These are phyloP conservation scores for Bellardia bayeri DNA, from an alignment of 2,888 invertebrate species.

Conservation along the genomic window DNA sequence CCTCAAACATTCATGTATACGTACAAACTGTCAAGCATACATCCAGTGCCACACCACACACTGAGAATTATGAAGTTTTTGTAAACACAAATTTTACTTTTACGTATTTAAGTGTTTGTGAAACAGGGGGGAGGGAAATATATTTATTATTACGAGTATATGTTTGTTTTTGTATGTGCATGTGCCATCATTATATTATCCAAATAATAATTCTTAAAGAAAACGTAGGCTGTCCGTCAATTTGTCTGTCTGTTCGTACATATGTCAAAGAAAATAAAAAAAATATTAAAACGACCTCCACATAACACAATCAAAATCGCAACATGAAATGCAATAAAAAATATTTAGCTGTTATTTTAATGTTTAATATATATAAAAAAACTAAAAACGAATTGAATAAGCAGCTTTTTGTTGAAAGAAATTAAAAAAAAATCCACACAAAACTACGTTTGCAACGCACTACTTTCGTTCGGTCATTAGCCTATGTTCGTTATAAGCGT, in stretches of 20 bases:
- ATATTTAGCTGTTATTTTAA: slow-evolving; percentile 30
- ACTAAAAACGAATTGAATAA: slow-evolving; percentile 27
- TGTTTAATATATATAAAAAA: slow-evolving; percentile 5
- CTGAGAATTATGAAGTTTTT: slow-evolving; percentile 64
- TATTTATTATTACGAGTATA: neutral
- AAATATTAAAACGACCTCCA: slow-evolving; percentile 59
- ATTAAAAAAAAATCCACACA: neutral
- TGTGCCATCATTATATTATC: slow-evolving; percentile 31
- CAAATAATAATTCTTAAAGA: slow-evolving; percentile 22
- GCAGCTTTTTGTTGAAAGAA: slow-evolving; percentile 7
- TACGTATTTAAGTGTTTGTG: slow-evolving; percentile 52
- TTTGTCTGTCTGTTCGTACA: neutral
- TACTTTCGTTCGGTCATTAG: slow-evolving; percentile 59
- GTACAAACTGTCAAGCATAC: neutral
- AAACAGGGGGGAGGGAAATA: slow-evolving; percentile 8
- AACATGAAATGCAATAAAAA: slow-evolving; percentile 21
- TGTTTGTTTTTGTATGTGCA: slow-evolving; percentile 5
- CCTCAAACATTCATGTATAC: neutral
- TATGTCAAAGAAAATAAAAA: slow-evolving; percentile 64
- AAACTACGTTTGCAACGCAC: slow-evolving; percentile 36
- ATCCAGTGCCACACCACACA: slow-evolving; percentile 64
- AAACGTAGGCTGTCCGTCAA: neutral
- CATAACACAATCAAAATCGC: slow-evolving; percentile 39
- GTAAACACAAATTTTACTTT: slow-evolving; percentile 35
- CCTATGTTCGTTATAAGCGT: slow-evolving; percentile 19